A percentile compares a stretch with the other conserved stretches of the same genome.
Evolutionary conservation across 2,888 invertebrate species (phyloP).

Genomic region (Leptinotarsa peninsularis): DNA sequence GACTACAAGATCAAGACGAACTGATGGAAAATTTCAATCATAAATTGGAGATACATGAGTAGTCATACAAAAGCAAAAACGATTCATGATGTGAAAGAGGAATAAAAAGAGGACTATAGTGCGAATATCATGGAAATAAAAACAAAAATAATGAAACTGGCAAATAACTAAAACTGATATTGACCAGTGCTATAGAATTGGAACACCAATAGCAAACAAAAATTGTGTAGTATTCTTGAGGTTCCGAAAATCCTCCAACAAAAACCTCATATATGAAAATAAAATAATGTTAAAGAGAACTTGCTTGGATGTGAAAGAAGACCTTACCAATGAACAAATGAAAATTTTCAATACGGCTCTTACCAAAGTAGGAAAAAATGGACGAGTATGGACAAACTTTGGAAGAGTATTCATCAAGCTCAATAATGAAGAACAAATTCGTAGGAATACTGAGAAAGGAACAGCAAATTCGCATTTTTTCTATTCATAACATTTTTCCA

Average conservation of each 20-base stretch:
- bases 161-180: too few relatives aligned
- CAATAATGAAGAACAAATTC: neutral
- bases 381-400: neutral
- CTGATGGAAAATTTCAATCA: neutral
- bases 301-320: neutral
- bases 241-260: neutral
- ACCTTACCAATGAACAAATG: neutral
- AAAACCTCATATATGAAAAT: neutral
- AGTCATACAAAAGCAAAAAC: neutral
- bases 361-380: neutral
- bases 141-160: too few relatives aligned
- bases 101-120: too few relatives aligned
- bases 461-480: neutral
- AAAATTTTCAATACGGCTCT: neutral
- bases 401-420: neutral
- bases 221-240: too few relatives aligned
- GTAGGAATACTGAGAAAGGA: neutral
- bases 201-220: too few relatives aligned
- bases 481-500: neutral
- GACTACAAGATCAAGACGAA: neutral
- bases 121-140: too few relatives aligned
- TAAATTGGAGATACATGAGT: neutral
- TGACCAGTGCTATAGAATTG: too few relatives aligned
- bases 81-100: neutral
- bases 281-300: neutral